Evolutionary conservation across 2,113 vertebrate species (phyloP).

Genomic region (Xiphorhynchus elegans): DNA sequence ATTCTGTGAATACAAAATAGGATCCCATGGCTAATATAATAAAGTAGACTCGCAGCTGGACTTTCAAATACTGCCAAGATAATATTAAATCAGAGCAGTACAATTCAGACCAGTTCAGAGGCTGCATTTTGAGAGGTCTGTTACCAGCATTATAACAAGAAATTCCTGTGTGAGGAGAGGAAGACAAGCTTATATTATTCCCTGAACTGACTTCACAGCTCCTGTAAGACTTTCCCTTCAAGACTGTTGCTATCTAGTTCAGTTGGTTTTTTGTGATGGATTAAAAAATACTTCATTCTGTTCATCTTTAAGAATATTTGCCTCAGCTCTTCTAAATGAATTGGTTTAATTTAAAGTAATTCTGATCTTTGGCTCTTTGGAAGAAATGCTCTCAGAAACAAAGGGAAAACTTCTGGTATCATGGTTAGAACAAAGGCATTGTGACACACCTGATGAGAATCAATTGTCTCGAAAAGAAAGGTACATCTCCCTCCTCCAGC

Average conservation of each 20-base stretch:
- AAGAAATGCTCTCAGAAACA: neutral
- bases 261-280: neutral
- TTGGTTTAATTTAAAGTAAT: neutral
- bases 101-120: neutral
- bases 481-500: neutral
- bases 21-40: neutral
- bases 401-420: neutral
- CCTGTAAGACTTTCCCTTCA: neutral
- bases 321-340: neutral
- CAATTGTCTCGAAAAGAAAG: neutral
- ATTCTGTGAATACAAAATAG: slow-evolving; percentile 17
- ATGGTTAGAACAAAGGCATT: neutral
- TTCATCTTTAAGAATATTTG: neutral
- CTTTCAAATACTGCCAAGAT: neutral
- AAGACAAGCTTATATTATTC: neutral
- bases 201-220: neutral
- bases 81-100: neutral
- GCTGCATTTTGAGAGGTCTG: neutral
- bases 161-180: neutral
- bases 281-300: neutral
- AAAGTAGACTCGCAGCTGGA: slow-evolving; percentile 3
- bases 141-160: neutral
- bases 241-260: neutral
- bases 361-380: neutral
- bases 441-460: neutral